A percentile compares a stretch with the other conserved stretches of the same genome.
These are phyloP conservation scores for Nesometra sesokonis DNA, from an alignment of 35 echinoderm and acorn worm genomes.

Conservation along the genomic window DNA sequence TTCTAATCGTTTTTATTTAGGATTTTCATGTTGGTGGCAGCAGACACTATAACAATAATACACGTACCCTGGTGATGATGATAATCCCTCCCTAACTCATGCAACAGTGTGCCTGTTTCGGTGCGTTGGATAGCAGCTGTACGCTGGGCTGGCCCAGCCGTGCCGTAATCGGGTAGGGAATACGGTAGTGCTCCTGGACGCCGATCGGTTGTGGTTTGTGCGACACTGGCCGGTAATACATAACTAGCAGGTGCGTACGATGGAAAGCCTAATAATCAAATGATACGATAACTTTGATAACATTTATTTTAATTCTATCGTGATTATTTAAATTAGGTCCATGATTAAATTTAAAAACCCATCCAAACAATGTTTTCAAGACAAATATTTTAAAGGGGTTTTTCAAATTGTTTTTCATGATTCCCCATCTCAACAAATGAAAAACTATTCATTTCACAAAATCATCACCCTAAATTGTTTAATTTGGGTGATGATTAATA, in stretches of 20 bases:
- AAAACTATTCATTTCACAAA: too few relatives aligned
- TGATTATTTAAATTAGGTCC: too few relatives aligned
- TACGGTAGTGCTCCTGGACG: constrained; percentile 25
- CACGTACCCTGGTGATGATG: constrained; percentile 23
- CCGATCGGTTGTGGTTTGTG: constrained; percentile 24
- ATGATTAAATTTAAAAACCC: too few relatives aligned
- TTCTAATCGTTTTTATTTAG: neutral
- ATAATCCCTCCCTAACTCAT: constrained; percentile 44
- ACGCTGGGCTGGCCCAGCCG: constrained; percentile 39
- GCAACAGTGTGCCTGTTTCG: constrained; percentile 30
- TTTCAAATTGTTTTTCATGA: too few relatives aligned
- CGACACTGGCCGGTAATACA: constrained; percentile 24
- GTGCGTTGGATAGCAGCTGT: constrained; percentile 28
- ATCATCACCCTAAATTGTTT: too few relatives aligned
- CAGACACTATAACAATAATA: neutral
- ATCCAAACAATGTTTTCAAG: too few relatives aligned
- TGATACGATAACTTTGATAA: neutral
- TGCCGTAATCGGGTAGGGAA: constrained; percentile 63
- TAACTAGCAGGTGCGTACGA: constrained; percentile 28
- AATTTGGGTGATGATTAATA: too few relatives aligned
- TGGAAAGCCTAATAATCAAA: constrained; percentile 22
- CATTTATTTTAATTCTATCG: neutral
- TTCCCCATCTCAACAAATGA: too few relatives aligned
- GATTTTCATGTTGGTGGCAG: neutral
- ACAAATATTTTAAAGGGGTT: too few relatives aligned